Evolutionary conservation across 2,888 invertebrate species (phyloP).

Genomic region (Leptopilina myrica): DNA sequence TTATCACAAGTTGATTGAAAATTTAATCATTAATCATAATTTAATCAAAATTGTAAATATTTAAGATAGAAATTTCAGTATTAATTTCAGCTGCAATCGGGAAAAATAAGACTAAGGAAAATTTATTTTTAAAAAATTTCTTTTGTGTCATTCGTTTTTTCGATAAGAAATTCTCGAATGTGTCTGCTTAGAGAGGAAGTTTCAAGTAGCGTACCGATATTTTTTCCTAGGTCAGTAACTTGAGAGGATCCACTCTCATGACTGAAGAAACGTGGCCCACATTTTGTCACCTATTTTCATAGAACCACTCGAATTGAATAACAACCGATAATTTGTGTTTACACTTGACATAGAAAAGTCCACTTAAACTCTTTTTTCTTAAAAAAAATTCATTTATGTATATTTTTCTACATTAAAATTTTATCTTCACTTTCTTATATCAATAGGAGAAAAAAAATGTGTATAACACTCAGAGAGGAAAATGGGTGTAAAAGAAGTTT

Average conservation of each 20-base stretch:
- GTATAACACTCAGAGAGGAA: too few species aligned
- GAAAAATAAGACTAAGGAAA: too few species aligned
- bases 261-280: constrained; percentile 36
- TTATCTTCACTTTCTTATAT: too few species aligned
- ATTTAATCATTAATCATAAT: too few species aligned
- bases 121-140: neutral
- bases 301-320: constrained; percentile 23
- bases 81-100: too few species aligned
- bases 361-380: neutral
- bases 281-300: constrained; percentile 36
- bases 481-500: neutral
- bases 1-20: too few species aligned
- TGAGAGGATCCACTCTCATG: constrained; percentile 21
- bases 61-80: too few species aligned
- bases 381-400: neutral
- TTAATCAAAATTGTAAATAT: too few species aligned
- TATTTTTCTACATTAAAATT: neutral
- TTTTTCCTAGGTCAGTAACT: constrained; percentile 32
- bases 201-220: constrained; percentile 24
- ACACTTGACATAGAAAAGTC: neutral
- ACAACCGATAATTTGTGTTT: neutral
- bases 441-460: too few species aligned
- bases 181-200: neutral
- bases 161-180: neutral
- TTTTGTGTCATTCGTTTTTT: neutral